Conservation (phyloP, 2,797 vertebrate genomes). For the Coregonus suidteri region DNA sequence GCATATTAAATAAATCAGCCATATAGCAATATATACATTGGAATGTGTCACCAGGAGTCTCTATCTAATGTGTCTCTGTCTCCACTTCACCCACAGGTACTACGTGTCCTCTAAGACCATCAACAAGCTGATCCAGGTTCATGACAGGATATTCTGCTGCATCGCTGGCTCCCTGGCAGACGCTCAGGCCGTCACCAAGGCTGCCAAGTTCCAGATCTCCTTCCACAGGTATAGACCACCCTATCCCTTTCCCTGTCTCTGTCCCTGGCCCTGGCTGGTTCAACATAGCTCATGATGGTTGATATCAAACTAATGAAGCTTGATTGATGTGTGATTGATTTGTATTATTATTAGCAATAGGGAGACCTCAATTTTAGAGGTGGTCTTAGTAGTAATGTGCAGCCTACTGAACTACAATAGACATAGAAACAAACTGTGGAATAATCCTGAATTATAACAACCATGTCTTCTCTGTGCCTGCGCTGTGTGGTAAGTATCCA, state of each 20-base stretch:
- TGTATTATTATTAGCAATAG: too few species aligned
- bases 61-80: not conserved
- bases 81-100: constrained; percentile 51
- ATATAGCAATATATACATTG: not conserved
- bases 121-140: constrained; percentile 85
- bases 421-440: not conserved
- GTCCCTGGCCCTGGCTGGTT: not conserved
- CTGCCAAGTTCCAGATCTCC: constrained; percentile 78
- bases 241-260: too few species aligned
- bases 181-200: constrained; percentile 80
- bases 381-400: not conserved
- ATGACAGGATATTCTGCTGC: constrained; percentile 85
- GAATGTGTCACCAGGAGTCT: not conserved
- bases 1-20: not conserved
- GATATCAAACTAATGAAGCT: not conserved
- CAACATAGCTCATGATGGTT: not conserved
- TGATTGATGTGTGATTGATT: not conserved
- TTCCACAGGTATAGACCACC: constrained; percentile 66
- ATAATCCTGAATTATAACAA: not conserved
- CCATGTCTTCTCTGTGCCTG: not conserved
- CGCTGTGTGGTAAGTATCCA: constrained; percentile 70
- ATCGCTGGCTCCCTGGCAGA: constrained; percentile 85
- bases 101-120: constrained; percentile 82
- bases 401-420: not conserved
- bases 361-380: not conserved